Percentiles rank a stretch among this genome's conserved stretches.
These are phyloP conservation scores for Bambusicola thoracicus DNA, from an alignment of 2,113 vertebrate genomes.

Conservation along the genomic window DNA sequence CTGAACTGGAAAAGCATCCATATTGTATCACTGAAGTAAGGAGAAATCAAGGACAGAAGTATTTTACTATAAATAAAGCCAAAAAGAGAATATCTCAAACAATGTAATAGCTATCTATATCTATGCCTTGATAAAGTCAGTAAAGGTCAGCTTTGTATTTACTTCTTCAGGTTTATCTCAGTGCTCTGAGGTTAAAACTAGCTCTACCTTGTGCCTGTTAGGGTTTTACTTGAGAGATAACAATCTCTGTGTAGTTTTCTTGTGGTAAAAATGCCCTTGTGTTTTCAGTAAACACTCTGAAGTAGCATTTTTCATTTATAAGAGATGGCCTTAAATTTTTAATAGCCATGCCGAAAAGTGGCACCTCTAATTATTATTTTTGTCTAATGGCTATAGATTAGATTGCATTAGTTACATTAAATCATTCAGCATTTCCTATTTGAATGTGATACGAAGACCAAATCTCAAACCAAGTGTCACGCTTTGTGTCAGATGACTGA, in stretches of 20 bases:
- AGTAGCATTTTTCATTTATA: not conserved
- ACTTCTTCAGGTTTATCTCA: constrained; percentile 28
- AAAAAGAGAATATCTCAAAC: not conserved
- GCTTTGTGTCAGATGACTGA: not conserved
- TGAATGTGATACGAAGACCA: not conserved
- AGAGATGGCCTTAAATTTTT: not conserved
- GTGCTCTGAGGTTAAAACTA: constrained; percentile 7
- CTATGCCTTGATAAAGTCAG: not conserved
- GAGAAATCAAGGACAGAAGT: constrained; percentile 27
- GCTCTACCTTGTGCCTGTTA: not conserved
- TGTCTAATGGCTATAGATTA: not conserved
- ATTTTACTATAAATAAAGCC: not conserved
- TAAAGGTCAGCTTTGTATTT: constrained; percentile 10
- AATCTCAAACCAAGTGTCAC: not conserved
- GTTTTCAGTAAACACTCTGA: constrained; percentile 9
- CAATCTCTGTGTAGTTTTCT: constrained; percentile 24
- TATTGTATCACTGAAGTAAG: not conserved
- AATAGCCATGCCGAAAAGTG: not conserved
- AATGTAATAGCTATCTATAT: constrained; percentile 25
- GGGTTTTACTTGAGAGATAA: constrained; percentile 30
- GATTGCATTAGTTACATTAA: not conserved
- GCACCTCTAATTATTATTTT: fast-evolving
- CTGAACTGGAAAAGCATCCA: not conserved
- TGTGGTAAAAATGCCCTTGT: not conserved
- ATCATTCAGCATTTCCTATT: not conserved